Percentiles rank a stretch among this genome's conserved stretches.
These are phyloP conservation scores for Wasmannia auropunctata DNA, from an alignment of 1,140 invertebrate genomes.

Conservation along the genomic window DNA sequence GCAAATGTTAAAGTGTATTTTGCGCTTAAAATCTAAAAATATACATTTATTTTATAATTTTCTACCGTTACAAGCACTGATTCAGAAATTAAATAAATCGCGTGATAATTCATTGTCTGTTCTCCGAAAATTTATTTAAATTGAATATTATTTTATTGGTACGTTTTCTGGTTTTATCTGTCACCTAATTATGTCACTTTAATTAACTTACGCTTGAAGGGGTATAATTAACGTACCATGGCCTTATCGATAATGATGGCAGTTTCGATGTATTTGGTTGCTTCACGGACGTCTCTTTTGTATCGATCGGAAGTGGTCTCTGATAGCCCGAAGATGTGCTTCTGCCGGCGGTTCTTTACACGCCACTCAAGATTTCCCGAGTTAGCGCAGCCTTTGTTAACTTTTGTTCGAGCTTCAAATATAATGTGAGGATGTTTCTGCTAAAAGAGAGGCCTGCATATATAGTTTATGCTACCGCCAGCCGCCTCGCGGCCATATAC, in stretches of 20 bases:
- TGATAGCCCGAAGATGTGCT: constrained; percentile 86
- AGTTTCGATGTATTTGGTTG: constrained; percentile 96
- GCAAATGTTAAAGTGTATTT: neutral
- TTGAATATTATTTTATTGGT: neutral
- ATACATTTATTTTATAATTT: neutral
- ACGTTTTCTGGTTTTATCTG: neutral
- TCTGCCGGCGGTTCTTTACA: constrained; percentile 88
- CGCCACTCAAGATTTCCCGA: constrained; percentile 91
- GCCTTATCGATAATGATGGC: constrained; percentile 96
- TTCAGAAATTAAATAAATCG: neutral
- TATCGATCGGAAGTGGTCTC: constrained; percentile 85
- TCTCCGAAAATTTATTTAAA: neutral
- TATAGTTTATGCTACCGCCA: constrained; percentile 78
- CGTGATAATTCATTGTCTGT: neutral
- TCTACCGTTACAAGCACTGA: neutral
- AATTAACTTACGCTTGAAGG: neutral
- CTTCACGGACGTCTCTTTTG: constrained; percentile 93
- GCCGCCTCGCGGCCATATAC: neutral
- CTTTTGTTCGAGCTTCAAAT: constrained; percentile 95
- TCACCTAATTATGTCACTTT: neutral
- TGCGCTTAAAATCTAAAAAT: neutral
- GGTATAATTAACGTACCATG: constrained; percentile 88
- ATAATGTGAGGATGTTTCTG: constrained; percentile 98
- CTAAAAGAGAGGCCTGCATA: constrained; percentile 89
- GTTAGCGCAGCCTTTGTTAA: constrained; percentile 95